These are phyloP conservation scores for Natrix natrix DNA, from an alignment of 2,797 vertebrate species.

Conservation along the genomic window DNA sequence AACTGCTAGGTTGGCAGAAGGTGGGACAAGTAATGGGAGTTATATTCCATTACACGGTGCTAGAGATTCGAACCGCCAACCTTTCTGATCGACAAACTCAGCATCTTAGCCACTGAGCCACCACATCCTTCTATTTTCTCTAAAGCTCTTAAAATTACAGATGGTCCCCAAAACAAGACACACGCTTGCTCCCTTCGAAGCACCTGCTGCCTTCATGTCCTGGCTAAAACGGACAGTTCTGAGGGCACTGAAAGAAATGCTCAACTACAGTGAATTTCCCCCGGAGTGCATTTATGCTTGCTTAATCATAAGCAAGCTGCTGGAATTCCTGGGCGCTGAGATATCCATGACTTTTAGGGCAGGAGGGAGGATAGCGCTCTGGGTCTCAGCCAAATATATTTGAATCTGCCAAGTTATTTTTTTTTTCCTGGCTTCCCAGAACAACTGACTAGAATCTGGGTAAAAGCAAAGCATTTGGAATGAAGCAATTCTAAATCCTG, in stretches of 20 bases:
- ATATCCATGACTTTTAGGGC: background rate
- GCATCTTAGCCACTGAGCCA: too few species aligned
- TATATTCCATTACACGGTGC: too few species aligned
- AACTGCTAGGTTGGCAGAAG: too few species aligned
- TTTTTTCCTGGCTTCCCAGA: background rate
- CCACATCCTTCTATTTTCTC: background rate
- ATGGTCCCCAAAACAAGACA: background rate
- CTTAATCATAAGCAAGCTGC: background rate
- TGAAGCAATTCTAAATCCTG: background rate
- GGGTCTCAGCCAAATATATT: background rate
- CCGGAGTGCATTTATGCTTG: background rate
- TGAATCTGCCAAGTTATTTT: background rate
- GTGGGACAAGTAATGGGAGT: too few species aligned
- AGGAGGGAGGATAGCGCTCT: background rate
- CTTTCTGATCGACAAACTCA: too few species aligned
- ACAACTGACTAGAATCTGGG: background rate
- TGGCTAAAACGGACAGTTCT: background rate
- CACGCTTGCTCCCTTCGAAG: background rate
- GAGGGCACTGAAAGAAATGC: background rate
- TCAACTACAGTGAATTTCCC: background rate
- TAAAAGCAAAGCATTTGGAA: background rate
- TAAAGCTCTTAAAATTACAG: background rate
- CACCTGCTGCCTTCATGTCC: background rate
- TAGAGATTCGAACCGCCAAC: too few species aligned
- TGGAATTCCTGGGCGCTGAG: background rate